These are phyloP conservation scores for Lithobates sylvaticus DNA, from an alignment of 2,797 vertebrate genomes.

Conservation along the genomic window DNA sequence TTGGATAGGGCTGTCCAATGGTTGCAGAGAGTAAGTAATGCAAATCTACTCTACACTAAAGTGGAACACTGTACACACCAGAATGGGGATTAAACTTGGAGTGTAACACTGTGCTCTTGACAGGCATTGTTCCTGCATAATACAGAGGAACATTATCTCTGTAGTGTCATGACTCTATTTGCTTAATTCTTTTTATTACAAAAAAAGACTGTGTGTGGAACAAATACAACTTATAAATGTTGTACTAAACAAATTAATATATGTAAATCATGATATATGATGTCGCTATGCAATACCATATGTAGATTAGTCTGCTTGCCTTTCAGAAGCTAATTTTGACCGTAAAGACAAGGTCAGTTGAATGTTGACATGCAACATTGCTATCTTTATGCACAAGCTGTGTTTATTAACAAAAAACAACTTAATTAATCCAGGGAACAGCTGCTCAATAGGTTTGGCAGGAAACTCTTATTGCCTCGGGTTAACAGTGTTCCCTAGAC, in stretches of 20 bases:
- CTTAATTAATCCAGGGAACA: constrained; percentile 67
- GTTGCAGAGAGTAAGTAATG: too few species aligned
- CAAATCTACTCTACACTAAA: too few species aligned
- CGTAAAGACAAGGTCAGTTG: constrained; percentile 66
- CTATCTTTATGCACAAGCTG: constrained; percentile 64
- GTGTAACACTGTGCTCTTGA: too few species aligned
- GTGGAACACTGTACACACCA: too few species aligned
- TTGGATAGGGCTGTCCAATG: too few species aligned
- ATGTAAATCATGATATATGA: neutral
- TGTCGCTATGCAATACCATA: neutral
- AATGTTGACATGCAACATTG: constrained; percentile 55
- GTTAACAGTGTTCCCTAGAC: constrained; percentile 47
- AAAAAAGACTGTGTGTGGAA: neutral
- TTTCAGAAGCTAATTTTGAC: constrained; percentile 30
- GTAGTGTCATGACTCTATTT: neutral
- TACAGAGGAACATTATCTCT: neutral
- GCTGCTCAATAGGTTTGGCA: constrained; percentile 64
- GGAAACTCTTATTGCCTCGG: constrained; percentile 49
- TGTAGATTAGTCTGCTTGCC: neutral
- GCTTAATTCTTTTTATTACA: neutral
- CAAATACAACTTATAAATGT: neutral
- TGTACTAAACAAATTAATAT: neutral
- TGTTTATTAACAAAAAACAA: constrained; percentile 65
- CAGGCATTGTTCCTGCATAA: too few species aligned
- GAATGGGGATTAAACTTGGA: too few species aligned